A percentile compares a stretch with the other conserved stretches of the same genome.
phyloP scores from a whole-genome alignment of 2,888 invertebrate genomes.

The Autographa pulchrina region DNA sequence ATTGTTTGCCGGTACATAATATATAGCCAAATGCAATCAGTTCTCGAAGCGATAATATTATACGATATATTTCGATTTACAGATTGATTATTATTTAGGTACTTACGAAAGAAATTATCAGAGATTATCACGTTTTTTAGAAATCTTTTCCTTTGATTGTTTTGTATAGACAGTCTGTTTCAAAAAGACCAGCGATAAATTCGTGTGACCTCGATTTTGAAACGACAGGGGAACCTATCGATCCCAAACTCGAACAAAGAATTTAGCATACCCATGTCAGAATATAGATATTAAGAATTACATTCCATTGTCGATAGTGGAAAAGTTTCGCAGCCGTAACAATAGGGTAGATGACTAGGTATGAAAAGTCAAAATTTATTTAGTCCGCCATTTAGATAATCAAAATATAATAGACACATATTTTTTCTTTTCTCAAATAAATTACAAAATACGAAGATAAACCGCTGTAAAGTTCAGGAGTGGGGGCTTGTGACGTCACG shows the following conservation, averaged over 20 bases:
- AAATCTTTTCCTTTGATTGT: slow-evolving; percentile 21
- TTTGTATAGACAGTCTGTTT: slow-evolving; percentile 21
- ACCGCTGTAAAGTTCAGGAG: too few species aligned
- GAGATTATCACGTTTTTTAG: slow-evolving; percentile 10
- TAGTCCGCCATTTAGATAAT: too few species aligned
- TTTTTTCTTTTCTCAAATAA: too few species aligned
- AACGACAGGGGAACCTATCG: slow-evolving; percentile 41
- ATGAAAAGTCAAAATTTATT: too few species aligned
- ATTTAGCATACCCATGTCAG: slow-evolving; percentile 27
- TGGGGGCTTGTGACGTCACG: too few species aligned
- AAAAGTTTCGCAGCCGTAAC: slow-evolving; percentile 26
- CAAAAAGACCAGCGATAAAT: slow-evolving; percentile 18
- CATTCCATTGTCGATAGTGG: slow-evolving; percentile 25
- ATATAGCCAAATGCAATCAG: slow-evolving; percentile 43
- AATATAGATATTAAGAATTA: slow-evolving; percentile 18
- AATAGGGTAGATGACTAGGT: too few species aligned
- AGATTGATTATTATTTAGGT: slow-evolving; percentile 21
- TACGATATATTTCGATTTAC: slow-evolving; percentile 23
- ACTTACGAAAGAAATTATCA: slow-evolving; percentile 18
- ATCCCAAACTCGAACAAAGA: slow-evolving; percentile 43
- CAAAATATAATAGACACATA: too few species aligned
- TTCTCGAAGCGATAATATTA: slow-evolving; percentile 43
- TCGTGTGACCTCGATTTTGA: slow-evolving; percentile 43
- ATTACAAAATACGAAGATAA: too few species aligned
- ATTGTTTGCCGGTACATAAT: slow-evolving; percentile 29